These are phyloP conservation scores for Drosophila pullipes DNA, from an alignment of 2,888 invertebrate genomes.

Conservation along the genomic window DNA sequence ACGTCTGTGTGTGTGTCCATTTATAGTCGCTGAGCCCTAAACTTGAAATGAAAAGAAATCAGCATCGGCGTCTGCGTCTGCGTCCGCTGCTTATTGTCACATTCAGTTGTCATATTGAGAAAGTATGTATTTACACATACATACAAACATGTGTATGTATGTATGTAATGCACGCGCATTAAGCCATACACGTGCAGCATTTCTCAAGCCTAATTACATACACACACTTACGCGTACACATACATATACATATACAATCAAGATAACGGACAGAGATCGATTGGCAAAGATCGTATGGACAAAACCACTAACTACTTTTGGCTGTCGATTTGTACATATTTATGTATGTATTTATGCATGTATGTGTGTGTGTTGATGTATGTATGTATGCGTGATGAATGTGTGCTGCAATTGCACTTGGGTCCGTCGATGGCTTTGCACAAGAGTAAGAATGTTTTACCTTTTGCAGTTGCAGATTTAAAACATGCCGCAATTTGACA, in stretches of 20 bases:
- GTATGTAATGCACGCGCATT: neutral
- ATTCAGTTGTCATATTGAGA: constrained; percentile 45
- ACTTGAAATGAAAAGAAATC: constrained; percentile 49
- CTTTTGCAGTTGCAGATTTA: constrained; percentile 1
- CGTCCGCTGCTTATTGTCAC: constrained; percentile 38
- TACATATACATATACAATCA: neutral
- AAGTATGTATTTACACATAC: constrained; percentile 16
- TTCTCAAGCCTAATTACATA: constrained; percentile 5
- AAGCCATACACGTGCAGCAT: constrained; percentile 12
- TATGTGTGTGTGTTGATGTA: neutral
- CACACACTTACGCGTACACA: too few relatives aligned
- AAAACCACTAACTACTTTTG: constrained; percentile 23
- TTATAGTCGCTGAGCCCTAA: constrained; percentile 36
- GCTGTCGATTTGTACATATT: constrained; percentile 3
- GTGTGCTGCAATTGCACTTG: neutral
- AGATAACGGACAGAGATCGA: constrained; percentile 10
- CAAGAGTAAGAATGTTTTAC: constrained; percentile 6
- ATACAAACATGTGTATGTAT: constrained; percentile 1
- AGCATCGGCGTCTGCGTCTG: constrained; percentile 13
- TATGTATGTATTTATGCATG: neutral
- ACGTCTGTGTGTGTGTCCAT: constrained; percentile 4
- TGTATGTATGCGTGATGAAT: neutral
- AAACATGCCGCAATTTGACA: neutral
- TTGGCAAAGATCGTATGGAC: constrained; percentile 20
- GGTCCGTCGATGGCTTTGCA: neutral